Conservation (phyloP, 2,113 vertebrate genomes). For the Petrocephalus microphthalmus region DNA sequence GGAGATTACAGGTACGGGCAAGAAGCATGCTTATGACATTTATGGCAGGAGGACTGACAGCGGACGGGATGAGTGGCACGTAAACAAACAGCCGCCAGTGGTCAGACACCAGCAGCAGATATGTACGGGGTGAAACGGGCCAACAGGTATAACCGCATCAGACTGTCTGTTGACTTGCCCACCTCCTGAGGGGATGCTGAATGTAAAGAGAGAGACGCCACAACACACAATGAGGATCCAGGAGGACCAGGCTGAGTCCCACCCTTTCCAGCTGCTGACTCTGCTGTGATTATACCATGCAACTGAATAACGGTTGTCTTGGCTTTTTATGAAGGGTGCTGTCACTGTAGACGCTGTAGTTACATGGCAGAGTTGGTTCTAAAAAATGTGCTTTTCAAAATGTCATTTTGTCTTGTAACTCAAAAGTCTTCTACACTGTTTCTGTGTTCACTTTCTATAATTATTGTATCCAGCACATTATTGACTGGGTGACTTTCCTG, state of each 20-base stretch:
- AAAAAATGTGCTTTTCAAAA: neutral
- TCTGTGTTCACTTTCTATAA: neutral
- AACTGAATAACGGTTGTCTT: neutral
- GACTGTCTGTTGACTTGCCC: neutral
- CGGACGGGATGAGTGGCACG: neutral
- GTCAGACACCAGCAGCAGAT: neutral
- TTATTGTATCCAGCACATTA: neutral
- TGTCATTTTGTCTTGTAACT: neutral
- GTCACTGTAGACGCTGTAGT: neutral
- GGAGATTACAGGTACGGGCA: slow-evolving; percentile 80
- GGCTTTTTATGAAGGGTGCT: neutral
- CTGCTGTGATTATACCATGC: neutral
- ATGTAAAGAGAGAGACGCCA: neutral
- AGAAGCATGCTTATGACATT: neutral
- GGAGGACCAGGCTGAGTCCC: neutral
- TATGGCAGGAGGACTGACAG: neutral
- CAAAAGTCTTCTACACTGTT: neutral
- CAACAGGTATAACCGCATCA: neutral
- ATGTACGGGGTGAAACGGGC: neutral
- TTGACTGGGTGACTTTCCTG: neutral
- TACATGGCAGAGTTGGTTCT: neutral
- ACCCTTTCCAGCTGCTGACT: neutral
- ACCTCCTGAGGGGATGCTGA: neutral
- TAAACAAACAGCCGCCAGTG: neutral
- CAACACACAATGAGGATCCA: neutral